phyloP scores from a whole-genome alignment of 1,140 invertebrate species.

The Meteorus sp. region DNA sequence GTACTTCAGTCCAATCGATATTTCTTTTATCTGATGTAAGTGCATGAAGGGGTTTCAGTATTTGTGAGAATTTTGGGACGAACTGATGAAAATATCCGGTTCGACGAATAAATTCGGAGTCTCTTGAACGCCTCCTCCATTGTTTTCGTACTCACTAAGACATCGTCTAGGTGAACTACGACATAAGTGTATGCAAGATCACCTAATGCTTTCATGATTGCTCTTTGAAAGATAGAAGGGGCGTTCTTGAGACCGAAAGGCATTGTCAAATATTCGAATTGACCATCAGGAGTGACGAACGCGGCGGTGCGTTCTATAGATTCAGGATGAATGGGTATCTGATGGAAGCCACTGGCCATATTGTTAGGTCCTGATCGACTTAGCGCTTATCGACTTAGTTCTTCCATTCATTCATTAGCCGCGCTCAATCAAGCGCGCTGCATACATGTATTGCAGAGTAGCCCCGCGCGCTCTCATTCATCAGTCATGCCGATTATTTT shows the following conservation, averaged over 20 bases:
- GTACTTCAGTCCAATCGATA: not conserved
- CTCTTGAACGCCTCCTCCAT: constrained; percentile 30
- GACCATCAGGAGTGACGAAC: constrained; percentile 25
- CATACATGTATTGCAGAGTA: too few species aligned
- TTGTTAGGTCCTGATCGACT: too few species aligned
- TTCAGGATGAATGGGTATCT: constrained; percentile 13
- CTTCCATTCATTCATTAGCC: too few species aligned
- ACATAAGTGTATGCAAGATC: constrained; percentile 7
- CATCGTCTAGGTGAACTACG: constrained; percentile 28
- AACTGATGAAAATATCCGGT: constrained; percentile 31
- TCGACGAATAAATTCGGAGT: constrained; percentile 26
- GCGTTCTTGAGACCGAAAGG: not conserved
- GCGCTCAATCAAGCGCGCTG: too few species aligned
- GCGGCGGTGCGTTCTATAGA: constrained; percentile 32
- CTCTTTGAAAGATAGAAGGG: not conserved
- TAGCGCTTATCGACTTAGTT: too few species aligned
- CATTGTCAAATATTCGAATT: not conserved
- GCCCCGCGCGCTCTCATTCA: too few species aligned
- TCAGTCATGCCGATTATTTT: too few species aligned
- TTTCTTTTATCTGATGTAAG: not conserved
- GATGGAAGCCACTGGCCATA: constrained; percentile 19
- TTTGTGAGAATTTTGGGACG: constrained; percentile 36
- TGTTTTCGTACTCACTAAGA: constrained; percentile 21
- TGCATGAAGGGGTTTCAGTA: constrained; percentile 31
- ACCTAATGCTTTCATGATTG: constrained; percentile 7